phyloP scores from a whole-genome alignment of 37 sponge, comb jelly and placozoan genomes.

The Eunapius fragilis region DNA sequence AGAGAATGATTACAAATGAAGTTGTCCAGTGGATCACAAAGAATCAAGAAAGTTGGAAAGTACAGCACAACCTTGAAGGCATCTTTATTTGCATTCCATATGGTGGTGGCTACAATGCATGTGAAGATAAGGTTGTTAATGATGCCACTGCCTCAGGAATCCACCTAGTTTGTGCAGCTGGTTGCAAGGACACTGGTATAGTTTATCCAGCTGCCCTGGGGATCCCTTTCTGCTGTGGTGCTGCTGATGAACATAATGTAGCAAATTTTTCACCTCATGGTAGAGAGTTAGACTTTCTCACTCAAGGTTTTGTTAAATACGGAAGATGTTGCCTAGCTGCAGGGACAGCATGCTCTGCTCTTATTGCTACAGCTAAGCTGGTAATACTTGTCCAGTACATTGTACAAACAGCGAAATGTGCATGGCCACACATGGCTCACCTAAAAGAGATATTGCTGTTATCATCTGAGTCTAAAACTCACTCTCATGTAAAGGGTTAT shows the following conservation, averaged over 20 bases:
- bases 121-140: background rate
- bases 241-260: background rate
- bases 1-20: too few relatives aligned
- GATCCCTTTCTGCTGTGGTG: background rate
- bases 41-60: background rate
- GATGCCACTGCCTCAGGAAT: background rate
- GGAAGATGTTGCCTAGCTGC: background rate
- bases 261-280: background rate
- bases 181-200: background rate
- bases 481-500: background rate
- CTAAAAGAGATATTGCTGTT: background rate
- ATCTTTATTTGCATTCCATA: background rate
- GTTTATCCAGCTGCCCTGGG: background rate
- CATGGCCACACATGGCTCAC: too few relatives aligned
- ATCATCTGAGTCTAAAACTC: background rate
- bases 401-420: too few relatives aligned
- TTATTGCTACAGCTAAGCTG: background rate
- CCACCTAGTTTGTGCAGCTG: slow-evolving; percentile 1
- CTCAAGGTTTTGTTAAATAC: background rate
- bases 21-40: background rate
- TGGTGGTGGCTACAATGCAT: background rate
- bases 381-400: background rate
- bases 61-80: background rate
- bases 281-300: background rate
- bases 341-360: background rate